phyloP scores from a whole-genome alignment of 1,140 invertebrate genomes.

The Calycopis cecrops region DNA sequence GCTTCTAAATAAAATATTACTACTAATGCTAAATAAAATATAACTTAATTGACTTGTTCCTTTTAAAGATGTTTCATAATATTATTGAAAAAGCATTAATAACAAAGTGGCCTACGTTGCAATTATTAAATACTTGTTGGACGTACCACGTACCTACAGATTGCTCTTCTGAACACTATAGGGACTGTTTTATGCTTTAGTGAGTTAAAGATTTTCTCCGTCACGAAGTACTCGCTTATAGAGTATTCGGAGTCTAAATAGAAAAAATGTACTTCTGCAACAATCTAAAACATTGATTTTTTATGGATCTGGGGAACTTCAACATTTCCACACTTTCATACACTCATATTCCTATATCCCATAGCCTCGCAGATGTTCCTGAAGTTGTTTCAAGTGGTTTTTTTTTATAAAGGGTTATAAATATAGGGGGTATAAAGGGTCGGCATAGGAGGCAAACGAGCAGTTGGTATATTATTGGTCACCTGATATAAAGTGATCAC shows the following conservation, averaged over 20 bases:
- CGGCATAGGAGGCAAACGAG: no score
- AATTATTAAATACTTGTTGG: no score
- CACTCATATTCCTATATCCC: slow-evolving; percentile 80
- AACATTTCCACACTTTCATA: slow-evolving; percentile 76
- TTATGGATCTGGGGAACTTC: slow-evolving; percentile 39
- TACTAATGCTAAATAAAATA: no score
- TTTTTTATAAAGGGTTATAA: no score
- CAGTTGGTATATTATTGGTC: no score
- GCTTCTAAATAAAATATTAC: no score
- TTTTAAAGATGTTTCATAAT: no score
- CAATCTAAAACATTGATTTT: slow-evolving; percentile 54
- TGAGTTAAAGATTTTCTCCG: slow-evolving; percentile 67
- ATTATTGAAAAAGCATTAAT: no score
- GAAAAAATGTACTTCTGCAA: slow-evolving; percentile 77
- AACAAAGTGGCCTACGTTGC: no score
- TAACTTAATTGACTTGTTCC: no score
- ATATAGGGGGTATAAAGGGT: no score
- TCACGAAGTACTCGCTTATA: slow-evolving; percentile 77
- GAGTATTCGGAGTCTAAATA: slow-evolving; percentile 84
- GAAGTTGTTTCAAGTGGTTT: slow-evolving; percentile 75
- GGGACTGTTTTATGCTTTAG: slow-evolving; percentile 44
- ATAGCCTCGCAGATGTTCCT: slow-evolving; percentile 66
- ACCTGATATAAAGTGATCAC: no score
- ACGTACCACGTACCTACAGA: slow-evolving; percentile 46
- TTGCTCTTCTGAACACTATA: slow-evolving; percentile 50